phyloP scores from a whole-genome alignment of 1,140 invertebrate species.

The Periplaneta americana region DNA sequence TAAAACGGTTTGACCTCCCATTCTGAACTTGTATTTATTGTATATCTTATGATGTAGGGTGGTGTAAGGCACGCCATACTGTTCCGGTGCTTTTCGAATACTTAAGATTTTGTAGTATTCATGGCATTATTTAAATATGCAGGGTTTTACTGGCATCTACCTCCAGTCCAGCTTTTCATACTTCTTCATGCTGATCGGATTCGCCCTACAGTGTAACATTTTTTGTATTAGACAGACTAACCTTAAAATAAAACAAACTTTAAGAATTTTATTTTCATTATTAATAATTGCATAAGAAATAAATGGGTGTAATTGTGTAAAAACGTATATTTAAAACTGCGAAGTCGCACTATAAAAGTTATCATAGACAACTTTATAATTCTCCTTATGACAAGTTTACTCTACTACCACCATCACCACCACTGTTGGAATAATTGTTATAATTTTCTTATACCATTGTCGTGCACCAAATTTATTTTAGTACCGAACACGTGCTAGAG shows the following conservation, averaged over 20 bases:
- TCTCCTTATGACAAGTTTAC: neutral
- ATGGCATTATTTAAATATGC: neutral
- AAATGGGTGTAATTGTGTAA: neutral
- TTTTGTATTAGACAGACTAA: neutral
- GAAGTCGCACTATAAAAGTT: neutral
- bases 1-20: too few species aligned
- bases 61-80: too few species aligned
- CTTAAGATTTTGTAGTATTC: neutral
- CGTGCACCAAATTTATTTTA: neutral
- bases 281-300: neutral
- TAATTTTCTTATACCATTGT: neutral
- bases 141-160: neutral
- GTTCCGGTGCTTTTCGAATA: neutral
- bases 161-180: neutral
- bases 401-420: neutral
- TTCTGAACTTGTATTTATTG: neutral
- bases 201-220: neutral
- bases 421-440: neutral
- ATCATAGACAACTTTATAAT: neutral
- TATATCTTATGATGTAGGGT: neutral
- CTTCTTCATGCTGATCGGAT: neutral
- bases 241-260: neutral
- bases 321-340: neutral
- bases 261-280: neutral
- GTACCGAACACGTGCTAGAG: neutral